Evolutionary conservation across 2,113 vertebrate species (phyloP).

Genomic region (Pterocles burchelli): DNA sequence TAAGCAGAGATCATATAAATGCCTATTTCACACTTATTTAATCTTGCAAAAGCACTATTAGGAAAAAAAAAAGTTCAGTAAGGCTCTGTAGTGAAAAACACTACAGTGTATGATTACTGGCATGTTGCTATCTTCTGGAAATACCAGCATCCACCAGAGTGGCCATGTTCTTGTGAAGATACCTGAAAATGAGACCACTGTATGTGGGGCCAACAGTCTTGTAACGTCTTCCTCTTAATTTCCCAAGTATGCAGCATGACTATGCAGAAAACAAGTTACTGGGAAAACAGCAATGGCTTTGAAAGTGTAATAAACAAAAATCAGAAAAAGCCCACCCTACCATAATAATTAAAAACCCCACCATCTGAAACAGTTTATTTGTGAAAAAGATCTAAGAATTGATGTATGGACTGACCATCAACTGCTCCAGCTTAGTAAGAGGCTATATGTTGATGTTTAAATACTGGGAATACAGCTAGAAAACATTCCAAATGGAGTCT

Average conservation of each 20-base stretch:
- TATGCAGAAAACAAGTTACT: background rate
- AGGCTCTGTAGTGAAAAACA: background rate
- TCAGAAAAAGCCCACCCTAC: background rate
- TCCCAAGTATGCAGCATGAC: background rate
- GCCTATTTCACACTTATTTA: slow-evolving; percentile 14
- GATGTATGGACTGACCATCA: background rate
- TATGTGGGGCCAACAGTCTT: background rate
- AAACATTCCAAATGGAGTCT: background rate
- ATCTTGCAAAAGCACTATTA: background rate
- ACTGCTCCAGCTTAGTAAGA: background rate
- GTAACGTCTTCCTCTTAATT: background rate
- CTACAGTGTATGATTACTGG: background rate
- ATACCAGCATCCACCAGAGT: background rate
- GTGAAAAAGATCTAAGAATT: background rate
- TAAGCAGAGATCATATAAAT: background rate
- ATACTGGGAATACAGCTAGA: background rate
- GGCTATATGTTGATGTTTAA: background rate
- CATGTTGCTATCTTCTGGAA: background rate
- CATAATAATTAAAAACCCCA: background rate
- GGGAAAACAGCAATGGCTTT: background rate
- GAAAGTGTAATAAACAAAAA: background rate
- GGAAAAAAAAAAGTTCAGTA: too few relatives aligned
- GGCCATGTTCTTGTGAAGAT: background rate
- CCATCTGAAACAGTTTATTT: background rate
- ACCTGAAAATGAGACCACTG: background rate